Base-by-base conservation (phyloP, 2,797 vertebrate species). In the Sebastes iracundus region DNA sequence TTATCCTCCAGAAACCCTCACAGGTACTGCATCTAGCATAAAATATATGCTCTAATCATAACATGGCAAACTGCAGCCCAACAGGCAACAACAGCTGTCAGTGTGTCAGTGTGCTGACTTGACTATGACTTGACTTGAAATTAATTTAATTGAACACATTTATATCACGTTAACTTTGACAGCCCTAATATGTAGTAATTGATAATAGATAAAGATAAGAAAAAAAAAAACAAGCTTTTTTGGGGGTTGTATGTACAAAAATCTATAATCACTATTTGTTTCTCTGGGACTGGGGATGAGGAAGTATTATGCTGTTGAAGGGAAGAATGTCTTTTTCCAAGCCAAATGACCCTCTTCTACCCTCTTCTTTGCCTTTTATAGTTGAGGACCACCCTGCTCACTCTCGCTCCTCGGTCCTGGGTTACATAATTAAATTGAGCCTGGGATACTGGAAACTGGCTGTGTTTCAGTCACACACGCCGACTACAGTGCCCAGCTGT, bases 301-400 rank as follows among this genome's bases (percentile, higher is more conserved):
- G 64, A 77, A 52, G 59, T 72, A 75, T 56, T 79, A 65, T 8
- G 71, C 67, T 20, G 38, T 28, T 77, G 65, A 75, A 71, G 73
- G 53, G 83, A 86, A 82, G 78, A 93, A 91, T 91, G 86, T 81
- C 38, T 85, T 86, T 88, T 91, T 86, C 77, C 80, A 42, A 22
- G 72, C 82, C 81, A 77, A 81, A 77, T 82, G 81, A 85, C 83
- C 83, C 64, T 79, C 74, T 72, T 58, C 80, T 79, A 67, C 82
- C 76, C 67, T 82, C 73, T 53, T 77, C 81, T 88, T 91, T 93
- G 79, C 93, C 93, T 94, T 94, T 93, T 94, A 92, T 93, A 93
- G 93, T 75, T 25, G 82, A 90, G 80, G 80, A 92, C 91, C 88
- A 80, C 81, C 70, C 72, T 13, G 63, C 81, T 79, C 72, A 60